Evolutionary conservation across 2,113 vertebrate species (phyloP).

Genomic region (Odontesthes bonariensis): DNA sequence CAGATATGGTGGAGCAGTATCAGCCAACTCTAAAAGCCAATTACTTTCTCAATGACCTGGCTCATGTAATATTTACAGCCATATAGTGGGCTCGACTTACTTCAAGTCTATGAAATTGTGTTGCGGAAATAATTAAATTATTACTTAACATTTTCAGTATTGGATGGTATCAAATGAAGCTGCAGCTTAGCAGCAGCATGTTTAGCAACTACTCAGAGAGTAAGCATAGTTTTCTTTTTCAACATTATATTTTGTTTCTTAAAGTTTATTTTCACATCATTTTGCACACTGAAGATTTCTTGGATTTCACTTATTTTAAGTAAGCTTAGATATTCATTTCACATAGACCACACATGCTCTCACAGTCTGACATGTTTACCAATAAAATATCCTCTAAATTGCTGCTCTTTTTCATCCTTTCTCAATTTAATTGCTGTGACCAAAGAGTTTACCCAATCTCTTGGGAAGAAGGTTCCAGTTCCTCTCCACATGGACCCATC

Average conservation of each 20-base stretch:
- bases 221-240: constrained; percentile 6
- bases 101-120: constrained; percentile 51
- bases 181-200: background rate
- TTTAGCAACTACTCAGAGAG: constrained; percentile 1
- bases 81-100: constrained; percentile 46
- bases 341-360: constrained; percentile 6
- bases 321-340: constrained; percentile 38
- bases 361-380: constrained; percentile 37
- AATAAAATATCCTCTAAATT: constrained; percentile 26
- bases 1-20: constrained; percentile 58
- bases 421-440: constrained; percentile 65
- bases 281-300: background rate
- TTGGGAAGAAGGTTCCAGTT: constrained; percentile 48
- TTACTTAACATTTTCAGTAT: constrained; percentile 18
- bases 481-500: constrained; percentile 40
- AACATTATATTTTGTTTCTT: background rate
- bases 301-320: background rate
- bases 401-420: constrained; percentile 34
- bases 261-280: constrained; percentile 5
- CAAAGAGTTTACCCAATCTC: constrained; percentile 34
- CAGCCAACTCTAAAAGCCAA: constrained; percentile 75
- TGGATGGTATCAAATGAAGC: background rate
- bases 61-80: constrained; percentile 77
- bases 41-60: constrained; percentile 73
- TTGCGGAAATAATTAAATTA: constrained; percentile 52